These are phyloP conservation scores for Cavia porcellus DNA, from an alignment of 2,113 vertebrate species.

Conservation along the genomic window DNA sequence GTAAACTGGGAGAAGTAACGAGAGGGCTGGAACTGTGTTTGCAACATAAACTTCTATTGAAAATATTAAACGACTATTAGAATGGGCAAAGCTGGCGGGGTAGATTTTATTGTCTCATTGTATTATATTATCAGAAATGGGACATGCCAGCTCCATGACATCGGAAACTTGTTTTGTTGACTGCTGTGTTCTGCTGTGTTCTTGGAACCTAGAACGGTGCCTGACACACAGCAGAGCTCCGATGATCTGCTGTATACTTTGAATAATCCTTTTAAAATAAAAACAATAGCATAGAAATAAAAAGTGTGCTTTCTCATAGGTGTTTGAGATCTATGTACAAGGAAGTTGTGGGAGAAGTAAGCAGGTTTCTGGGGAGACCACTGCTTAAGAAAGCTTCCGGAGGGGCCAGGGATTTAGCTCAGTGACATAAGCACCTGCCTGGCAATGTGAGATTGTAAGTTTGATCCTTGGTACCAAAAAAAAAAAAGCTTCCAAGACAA, in stretches of 20 bases:
- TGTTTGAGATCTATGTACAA: constrained; percentile 20
- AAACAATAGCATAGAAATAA: background rate
- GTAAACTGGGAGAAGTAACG: constrained; percentile 31
- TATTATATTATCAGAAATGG: background rate
- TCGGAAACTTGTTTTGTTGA: background rate
- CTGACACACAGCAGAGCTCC: background rate
- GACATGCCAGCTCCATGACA: background rate
- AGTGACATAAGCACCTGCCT: too few species aligned
- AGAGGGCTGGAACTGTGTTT: constrained; percentile 21
- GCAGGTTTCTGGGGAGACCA: background rate
- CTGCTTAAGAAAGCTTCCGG: background rate
- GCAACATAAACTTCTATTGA: background rate
- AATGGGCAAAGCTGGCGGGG: background rate
- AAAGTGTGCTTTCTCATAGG: background rate
- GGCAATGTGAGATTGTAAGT: too few species aligned
- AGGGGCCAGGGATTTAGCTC: too few species aligned
- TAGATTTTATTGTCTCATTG: background rate
- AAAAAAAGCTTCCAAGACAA: constrained; percentile 18
- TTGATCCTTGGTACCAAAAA: too few species aligned
- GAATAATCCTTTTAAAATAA: constrained; percentile 31
- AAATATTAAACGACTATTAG: background rate
- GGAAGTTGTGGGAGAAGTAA: background rate
- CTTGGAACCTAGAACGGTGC: background rate
- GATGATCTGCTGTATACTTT: background rate
- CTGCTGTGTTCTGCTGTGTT: background rate